Conservation (phyloP, 2,888 invertebrate genomes). For the Tetrapedia diversipes region DNA sequence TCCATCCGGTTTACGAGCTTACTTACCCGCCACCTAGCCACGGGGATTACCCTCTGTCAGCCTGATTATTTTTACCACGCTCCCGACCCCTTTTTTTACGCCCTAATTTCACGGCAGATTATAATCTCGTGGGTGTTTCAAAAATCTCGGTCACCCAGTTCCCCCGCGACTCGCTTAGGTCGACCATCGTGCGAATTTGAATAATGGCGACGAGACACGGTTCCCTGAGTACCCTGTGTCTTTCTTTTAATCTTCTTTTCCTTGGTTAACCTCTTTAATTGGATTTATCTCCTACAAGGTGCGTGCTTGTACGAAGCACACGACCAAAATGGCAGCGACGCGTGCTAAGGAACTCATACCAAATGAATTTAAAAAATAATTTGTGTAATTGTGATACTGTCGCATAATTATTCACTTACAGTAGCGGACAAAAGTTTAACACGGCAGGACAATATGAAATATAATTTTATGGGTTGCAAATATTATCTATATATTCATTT, state of each 20-base stretch:
- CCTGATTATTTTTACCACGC: slow-evolving; percentile 48
- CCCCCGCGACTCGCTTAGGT: background rate
- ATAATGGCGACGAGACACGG: background rate
- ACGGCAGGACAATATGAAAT: too few species aligned
- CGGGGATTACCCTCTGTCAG: slow-evolving; percentile 29
- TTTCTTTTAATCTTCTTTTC: background rate
- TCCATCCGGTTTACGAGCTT: slow-evolving; percentile 21
- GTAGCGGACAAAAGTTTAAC: too few species aligned
- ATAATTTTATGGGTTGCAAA: too few species aligned
- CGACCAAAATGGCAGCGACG: too few species aligned
- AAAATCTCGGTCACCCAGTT: slow-evolving; percentile 34
- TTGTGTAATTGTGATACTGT: too few species aligned
- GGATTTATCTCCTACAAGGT: too few species aligned
- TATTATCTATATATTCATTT: too few species aligned
- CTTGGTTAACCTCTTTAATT: too few species aligned
- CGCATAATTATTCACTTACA: too few species aligned
- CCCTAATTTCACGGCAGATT: slow-evolving; percentile 41
- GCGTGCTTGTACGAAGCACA: too few species aligned
- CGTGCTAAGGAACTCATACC: too few species aligned
- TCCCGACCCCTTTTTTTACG: slow-evolving; percentile 5
- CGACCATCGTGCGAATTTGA: slow-evolving; percentile 10
- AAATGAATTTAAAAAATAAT: too few species aligned
- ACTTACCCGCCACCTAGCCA: background rate
- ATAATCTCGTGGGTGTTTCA: slow-evolving; percentile 12
- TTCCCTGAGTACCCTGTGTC: background rate